Evolutionary conservation across 2,113 vertebrate genomes (phyloP).

Genomic region (Gymnarchus niloticus): DNA sequence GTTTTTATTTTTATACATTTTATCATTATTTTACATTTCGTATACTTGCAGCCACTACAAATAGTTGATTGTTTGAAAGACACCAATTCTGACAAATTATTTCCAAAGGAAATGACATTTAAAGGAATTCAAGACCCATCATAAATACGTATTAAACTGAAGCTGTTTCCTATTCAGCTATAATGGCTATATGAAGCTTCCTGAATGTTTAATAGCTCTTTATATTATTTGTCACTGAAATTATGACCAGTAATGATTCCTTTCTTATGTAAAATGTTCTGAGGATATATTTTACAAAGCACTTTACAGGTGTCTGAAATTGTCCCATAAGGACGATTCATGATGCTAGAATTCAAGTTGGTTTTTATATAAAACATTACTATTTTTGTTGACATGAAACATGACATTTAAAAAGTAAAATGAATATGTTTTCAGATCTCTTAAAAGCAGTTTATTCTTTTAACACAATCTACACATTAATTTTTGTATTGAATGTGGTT

Average conservation of each 20-base stretch:
- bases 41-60: neutral
- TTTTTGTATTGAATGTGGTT: neutral
- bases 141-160: conserved; percentile 4
- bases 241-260: neutral
- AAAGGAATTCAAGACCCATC: neutral
- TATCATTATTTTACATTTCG: neutral
- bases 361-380: neutral
- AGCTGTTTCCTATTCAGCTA: neutral
- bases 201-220: neutral
- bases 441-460: neutral
- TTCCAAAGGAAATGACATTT: neutral
- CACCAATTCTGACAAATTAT: neutral
- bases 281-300: neutral
- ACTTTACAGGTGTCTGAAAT: neutral
- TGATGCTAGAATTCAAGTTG: neutral
- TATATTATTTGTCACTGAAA: neutral
- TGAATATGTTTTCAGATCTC: neutral
- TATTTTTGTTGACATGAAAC: neutral
- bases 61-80: neutral
- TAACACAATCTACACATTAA: neutral
- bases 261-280: neutral
- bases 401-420: neutral
- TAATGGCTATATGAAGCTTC: neutral
- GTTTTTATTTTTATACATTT: neutral
- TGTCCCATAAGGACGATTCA: neutral